These are phyloP conservation scores for Dallia pectoralis DNA, from an alignment of 2,797 vertebrate genomes.

Conservation along the genomic window DNA sequence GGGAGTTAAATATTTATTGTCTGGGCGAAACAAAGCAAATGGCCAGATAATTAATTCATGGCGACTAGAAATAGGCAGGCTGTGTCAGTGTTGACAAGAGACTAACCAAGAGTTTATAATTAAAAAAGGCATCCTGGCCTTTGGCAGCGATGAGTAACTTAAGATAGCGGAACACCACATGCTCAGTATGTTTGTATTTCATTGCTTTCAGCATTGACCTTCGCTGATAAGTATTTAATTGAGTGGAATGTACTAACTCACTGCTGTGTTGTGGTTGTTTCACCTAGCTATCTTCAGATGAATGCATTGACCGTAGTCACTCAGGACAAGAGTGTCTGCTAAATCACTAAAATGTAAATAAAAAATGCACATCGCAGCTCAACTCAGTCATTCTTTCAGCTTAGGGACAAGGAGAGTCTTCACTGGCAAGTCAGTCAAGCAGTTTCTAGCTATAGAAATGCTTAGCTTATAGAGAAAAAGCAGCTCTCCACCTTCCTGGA, in stretches of 20 bases:
- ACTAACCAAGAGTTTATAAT: not conserved
- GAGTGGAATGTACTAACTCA: too few relatives aligned
- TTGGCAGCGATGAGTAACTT: not conserved
- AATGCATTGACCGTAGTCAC: too few relatives aligned
- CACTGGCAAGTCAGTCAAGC: not conserved
- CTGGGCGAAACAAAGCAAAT: not conserved
- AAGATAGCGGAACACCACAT: not conserved
- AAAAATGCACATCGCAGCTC: not conserved
- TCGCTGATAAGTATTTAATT: too few relatives aligned
- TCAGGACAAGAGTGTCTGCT: too few relatives aligned
- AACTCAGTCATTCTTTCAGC: not conserved
- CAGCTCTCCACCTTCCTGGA: not conserved
- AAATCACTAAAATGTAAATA: too few relatives aligned
- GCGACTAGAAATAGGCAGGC: not conserved
- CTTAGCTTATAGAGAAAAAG: not conserved
- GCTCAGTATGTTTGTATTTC: too few relatives aligned
- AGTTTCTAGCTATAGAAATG: not conserved
- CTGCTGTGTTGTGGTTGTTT: too few relatives aligned
- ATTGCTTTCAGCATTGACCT: too few relatives aligned
- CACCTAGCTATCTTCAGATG: too few relatives aligned
- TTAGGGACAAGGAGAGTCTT: not conserved
- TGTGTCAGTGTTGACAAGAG: not conserved
- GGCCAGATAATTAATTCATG: not conserved
- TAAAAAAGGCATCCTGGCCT: not conserved
- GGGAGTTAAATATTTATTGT: constrained; percentile 3